Conservation (phyloP, 2,888 invertebrate genomes). For the Calameuta pallipes region DNA sequence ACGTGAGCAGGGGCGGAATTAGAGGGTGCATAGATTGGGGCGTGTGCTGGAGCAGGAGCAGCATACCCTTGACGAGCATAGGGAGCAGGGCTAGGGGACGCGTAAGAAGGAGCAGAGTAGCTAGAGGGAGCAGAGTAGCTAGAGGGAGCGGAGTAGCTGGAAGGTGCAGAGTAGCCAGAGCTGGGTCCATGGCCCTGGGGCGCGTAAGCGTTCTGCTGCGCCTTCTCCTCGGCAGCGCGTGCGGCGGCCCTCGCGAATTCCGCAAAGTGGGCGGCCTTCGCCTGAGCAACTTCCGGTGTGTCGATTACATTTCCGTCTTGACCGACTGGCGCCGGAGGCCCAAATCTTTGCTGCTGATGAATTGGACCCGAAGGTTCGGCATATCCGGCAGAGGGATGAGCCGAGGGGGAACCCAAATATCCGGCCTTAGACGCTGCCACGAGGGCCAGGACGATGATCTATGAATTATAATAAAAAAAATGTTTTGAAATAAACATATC, state of each 20-base stretch:
- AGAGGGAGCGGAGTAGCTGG: constrained; percentile 6
- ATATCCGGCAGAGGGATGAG: constrained; percentile 3
- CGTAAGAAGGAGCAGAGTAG: constrained; percentile 15
- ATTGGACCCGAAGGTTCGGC: neutral
- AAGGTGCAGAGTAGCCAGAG: constrained; percentile 16
- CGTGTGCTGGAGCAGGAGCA: constrained; percentile 27
- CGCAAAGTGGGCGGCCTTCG: constrained; percentile 63
- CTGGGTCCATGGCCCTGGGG: constrained; percentile 24
- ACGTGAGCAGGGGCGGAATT: constrained; percentile 19
- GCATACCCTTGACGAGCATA: constrained; percentile 16
- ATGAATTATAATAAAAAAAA: constrained; percentile 9
- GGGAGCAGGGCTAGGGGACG: constrained; percentile 6
- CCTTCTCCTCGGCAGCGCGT: constrained; percentile 52
- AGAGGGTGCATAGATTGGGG: constrained; percentile 25
- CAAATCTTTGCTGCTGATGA: constrained; percentile 30
- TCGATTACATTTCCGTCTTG: constrained; percentile 63
- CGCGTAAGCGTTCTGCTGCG: constrained; percentile 28
- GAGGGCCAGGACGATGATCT: constrained; percentile 50
- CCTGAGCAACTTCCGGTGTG: constrained; percentile 64
- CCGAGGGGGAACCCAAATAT: constrained; percentile 30
- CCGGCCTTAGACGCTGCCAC: constrained; percentile 47
- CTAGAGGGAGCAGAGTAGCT: neutral
- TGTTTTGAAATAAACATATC: neutral
- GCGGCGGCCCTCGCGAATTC: constrained; percentile 62
- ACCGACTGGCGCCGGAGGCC: constrained; percentile 61